Base-by-base conservation (phyloP, 2,888 invertebrate species). In the Noctua janthe region DNA sequence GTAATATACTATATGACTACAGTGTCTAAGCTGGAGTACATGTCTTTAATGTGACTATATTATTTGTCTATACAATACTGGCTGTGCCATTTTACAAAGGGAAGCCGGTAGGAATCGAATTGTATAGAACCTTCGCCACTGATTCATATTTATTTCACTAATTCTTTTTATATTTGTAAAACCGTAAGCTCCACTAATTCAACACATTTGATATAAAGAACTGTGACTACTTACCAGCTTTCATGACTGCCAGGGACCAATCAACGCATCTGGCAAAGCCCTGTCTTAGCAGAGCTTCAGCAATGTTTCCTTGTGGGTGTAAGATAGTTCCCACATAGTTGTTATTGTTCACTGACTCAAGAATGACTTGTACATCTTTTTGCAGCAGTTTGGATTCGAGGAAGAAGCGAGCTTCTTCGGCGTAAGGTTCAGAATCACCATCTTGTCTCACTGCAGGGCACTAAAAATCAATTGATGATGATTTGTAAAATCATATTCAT, bases 321-420 rank as follows among this genome's bases (percentile, higher is more conserved):
- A 99, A 92, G 88, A 99, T 98, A 54, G 99, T 99, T 62, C 99
- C 99, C 79, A 99, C 98, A 91, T 99, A 98, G 94, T 99, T 99
- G 91, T 98, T 98, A 94, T 99, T 99, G 91, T 99, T 99, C 0
- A 98, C 98, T 0, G 99, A 99, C 92, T 99, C 99, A 69, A 99
- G 97, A 59, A 99, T 97, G 35, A 99, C 98, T 94, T 99, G 98
- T 0, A 99, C 98, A 93, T 99, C 98, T 80, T 99, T 97, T 92
- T 99, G 99, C 64, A 99, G 97, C 11, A 99, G 97, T 72, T 99
- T 98, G 4, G 98, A 98, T 94, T 99, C 99, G 1, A 99, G 98
- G 95, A 99, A 99, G 95, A 98, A 99, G 83, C 98, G 98, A 0
- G 99, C 99, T 95, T 99, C 99, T 90, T 99, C 99, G 81, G 97